A percentile compares a stretch with the other conserved stretches of the same genome.
These are phyloP conservation scores for Ispidina lecontei DNA, from an alignment of 2,797 vertebrate genomes.

Conservation along the genomic window DNA sequence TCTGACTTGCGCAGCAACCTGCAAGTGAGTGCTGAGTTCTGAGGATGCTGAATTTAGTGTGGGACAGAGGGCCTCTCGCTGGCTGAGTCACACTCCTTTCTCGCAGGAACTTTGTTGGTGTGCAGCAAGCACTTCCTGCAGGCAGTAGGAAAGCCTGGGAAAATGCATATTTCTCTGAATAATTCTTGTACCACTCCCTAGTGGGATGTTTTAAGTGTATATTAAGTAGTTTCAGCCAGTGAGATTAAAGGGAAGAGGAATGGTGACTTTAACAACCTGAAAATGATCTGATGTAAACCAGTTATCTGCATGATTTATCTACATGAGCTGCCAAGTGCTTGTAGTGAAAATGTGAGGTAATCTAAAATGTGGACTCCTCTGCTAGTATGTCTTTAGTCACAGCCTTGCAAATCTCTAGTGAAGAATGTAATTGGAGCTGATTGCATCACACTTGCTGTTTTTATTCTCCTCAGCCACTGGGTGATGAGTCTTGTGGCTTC, in stretches of 20 bases:
- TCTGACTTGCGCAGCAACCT: conserved; percentile 97
- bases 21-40: conserved; percentile 81
- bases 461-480: neutral
- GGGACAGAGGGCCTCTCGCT: neutral
- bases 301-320: neutral
- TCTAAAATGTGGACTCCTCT: neutral
- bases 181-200: neutral
- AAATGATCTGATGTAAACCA: neutral
- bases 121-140: neutral
- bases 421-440: neutral
- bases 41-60: neutral
- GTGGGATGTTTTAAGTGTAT: neutral
- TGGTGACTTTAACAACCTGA: neutral
- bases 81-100: neutral
- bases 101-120: neutral
- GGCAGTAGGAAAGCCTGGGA: neutral
- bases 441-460: neutral
- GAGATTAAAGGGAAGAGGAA: neutral
- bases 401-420: neutral
- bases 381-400: neutral
- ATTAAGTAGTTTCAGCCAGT: neutral
- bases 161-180: neutral
- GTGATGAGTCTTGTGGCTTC: neutral
- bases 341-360: neutral
- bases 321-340: neutral